These are phyloP conservation scores for Prunella strophiata DNA, from an alignment of 2,797 vertebrate species.

Conservation along the genomic window DNA sequence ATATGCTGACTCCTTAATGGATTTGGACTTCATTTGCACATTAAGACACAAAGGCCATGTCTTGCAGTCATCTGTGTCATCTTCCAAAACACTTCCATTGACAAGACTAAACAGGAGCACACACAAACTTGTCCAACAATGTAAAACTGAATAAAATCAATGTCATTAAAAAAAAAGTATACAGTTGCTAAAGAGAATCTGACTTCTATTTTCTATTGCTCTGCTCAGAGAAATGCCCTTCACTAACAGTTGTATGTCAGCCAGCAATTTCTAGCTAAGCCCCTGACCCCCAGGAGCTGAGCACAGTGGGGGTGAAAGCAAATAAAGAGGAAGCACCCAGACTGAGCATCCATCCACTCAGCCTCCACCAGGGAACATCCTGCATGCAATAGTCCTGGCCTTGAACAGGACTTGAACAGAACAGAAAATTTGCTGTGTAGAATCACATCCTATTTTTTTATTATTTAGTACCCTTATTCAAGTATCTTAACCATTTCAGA, in stretches of 20 bases:
- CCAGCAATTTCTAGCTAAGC: neutral
- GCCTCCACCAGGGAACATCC: neutral
- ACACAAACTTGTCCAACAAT: neutral
- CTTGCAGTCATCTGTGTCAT: neutral
- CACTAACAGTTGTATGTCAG: neutral
- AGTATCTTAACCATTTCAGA: neutral
- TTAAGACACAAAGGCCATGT: neutral
- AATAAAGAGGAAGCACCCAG: neutral
- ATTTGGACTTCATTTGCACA: neutral
- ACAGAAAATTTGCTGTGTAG: neutral
- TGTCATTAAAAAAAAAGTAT: neutral
- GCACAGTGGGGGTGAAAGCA: neutral
- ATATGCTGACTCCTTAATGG: neutral
- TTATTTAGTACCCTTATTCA: neutral
- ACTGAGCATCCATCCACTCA: neutral
- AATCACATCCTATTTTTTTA: neutral
- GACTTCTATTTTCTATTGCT: neutral
- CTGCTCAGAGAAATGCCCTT: neutral
- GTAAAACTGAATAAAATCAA: neutral
- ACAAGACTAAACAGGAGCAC: neutral
- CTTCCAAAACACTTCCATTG: neutral
- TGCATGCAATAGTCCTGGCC: neutral
- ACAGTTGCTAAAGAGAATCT: neutral
- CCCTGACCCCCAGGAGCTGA: neutral
- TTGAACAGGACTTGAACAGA: neutral